Evolutionary conservation across 1,140 invertebrate species (phyloP).

Genomic region (Pogonomyrmex californicus): DNA sequence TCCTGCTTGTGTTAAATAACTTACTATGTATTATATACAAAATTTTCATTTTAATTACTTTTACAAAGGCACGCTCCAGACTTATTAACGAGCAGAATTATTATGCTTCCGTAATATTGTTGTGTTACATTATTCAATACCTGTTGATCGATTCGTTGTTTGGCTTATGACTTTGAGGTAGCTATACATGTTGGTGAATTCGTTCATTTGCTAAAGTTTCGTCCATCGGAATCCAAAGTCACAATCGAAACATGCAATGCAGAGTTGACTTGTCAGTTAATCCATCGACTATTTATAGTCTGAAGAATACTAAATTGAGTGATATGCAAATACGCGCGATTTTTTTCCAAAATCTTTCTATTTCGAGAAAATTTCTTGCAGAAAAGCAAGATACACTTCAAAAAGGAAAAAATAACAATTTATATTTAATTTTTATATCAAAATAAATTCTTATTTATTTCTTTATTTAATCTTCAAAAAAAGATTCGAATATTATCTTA

Average conservation of each 20-base stretch:
- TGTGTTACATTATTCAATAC: constrained; percentile 74
- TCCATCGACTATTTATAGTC: constrained; percentile 6
- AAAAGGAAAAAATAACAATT: background rate
- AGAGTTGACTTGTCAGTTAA: constrained; percentile 64
- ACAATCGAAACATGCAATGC: constrained; percentile 74
- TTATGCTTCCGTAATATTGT: background rate
- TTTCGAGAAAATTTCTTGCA: background rate
- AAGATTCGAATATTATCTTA: background rate
- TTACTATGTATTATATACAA: background rate
- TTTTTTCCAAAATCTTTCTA: constrained; percentile 12
- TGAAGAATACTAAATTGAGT: constrained; percentile 4
- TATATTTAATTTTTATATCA: background rate
- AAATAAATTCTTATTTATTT: constrained; percentile 17
- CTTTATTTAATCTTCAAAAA: background rate
- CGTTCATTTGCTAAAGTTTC: constrained; percentile 89
- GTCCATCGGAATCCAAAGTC: constrained; percentile 61
- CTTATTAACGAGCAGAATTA: background rate
- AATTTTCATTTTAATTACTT: background rate
- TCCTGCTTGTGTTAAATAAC: background rate
- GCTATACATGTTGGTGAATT: constrained; percentile 94
- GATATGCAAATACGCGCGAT: background rate
- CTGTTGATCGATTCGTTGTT: constrained; percentile 75
- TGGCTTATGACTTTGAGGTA: constrained; percentile 93
- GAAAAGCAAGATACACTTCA: constrained; percentile 14
- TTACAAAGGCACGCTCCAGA: background rate